Percentiles rank a stretch among this genome's conserved stretches.
Conservation (phyloP, 2,888 invertebrate species). For the Eupithecia abbreviata region DNA sequence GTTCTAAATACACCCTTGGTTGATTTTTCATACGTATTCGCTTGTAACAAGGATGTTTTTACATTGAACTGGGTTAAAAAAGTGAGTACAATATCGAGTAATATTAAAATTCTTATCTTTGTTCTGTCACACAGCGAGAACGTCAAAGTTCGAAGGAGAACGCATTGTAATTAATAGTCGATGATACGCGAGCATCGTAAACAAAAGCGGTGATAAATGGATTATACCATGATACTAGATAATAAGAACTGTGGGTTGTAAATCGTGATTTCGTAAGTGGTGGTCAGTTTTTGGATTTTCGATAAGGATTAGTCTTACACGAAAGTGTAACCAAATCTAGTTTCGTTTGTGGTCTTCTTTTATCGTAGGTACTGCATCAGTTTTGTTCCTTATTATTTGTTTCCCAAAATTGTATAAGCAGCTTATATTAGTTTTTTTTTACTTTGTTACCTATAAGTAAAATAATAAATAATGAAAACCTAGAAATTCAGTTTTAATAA, state of each 20-base stretch:
- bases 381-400: not conserved
- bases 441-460: not conserved
- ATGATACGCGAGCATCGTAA: conserved; percentile 83
- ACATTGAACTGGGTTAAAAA: conserved; percentile 44
- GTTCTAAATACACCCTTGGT: not conserved
- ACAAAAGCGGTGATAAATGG: conserved; percentile 84
- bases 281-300: conserved; percentile 67
- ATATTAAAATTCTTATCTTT: conserved; percentile 84
- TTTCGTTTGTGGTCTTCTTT: not conserved
- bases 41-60: conserved; percentile 53
- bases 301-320: conserved; percentile 50
- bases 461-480: not conserved
- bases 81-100: conserved; percentile 72
- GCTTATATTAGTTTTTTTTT: not conserved
- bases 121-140: conserved; percentile 82
- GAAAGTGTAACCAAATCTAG: conserved; percentile 35
- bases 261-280: conserved; percentile 78
- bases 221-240: conserved; percentile 80
- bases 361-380: not conserved
- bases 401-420: not conserved
- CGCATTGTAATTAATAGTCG: conserved; percentile 83
- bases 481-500: not conserved
- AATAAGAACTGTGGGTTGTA: conserved; percentile 78
- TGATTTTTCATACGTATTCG: conserved; percentile 35
- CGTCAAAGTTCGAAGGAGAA: conserved; percentile 83